Conservation (phyloP, 1,140 invertebrate genomes). For the Dufourea novaeangliae region DNA sequence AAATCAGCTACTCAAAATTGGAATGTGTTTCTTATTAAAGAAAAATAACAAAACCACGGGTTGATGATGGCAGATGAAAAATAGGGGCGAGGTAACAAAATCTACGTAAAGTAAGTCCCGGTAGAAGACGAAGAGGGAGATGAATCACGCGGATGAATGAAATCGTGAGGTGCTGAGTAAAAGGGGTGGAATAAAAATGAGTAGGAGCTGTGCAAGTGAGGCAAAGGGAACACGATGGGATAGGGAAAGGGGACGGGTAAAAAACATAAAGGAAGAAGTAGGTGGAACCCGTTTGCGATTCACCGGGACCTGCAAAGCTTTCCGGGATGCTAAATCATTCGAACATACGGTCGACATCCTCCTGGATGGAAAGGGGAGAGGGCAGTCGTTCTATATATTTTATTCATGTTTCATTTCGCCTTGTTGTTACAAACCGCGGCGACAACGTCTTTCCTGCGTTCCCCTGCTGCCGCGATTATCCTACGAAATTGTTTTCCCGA, state of each 20-base stretch:
- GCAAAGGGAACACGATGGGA: neutral
- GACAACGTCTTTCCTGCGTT: neutral
- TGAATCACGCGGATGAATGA: slow-evolving; percentile 21
- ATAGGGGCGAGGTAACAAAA: neutral
- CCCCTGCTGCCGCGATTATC: slow-evolving; percentile 17
- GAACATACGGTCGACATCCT: slow-evolving; percentile 43
- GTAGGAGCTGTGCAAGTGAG: neutral
- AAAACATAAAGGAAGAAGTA: neutral
- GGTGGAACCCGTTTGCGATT: slow-evolving; percentile 56
- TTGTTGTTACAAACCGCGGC: slow-evolving; percentile 15
- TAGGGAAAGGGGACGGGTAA: slow-evolving; percentile 17
- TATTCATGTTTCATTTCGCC: slow-evolving; percentile 73
- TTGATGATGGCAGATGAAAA: no score
- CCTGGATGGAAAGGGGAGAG: slow-evolving; percentile 5
- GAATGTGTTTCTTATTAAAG: no score
- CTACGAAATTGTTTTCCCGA: slow-evolving; percentile 35
- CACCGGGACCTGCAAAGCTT: slow-evolving; percentile 56
- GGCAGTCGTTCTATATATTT: slow-evolving; percentile 73
- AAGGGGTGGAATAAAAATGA: slow-evolving; percentile 37
- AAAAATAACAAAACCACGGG: neutral
- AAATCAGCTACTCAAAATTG: no score
- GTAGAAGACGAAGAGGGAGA: neutral
- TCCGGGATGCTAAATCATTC: slow-evolving; percentile 71
- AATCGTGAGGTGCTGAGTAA: slow-evolving; percentile 11
- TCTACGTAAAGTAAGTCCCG: neutral